Percentiles rank a stretch among this genome's conserved stretches.
Conservation (phyloP, 2,888 invertebrate species). For the Ormia ochracea region DNA sequence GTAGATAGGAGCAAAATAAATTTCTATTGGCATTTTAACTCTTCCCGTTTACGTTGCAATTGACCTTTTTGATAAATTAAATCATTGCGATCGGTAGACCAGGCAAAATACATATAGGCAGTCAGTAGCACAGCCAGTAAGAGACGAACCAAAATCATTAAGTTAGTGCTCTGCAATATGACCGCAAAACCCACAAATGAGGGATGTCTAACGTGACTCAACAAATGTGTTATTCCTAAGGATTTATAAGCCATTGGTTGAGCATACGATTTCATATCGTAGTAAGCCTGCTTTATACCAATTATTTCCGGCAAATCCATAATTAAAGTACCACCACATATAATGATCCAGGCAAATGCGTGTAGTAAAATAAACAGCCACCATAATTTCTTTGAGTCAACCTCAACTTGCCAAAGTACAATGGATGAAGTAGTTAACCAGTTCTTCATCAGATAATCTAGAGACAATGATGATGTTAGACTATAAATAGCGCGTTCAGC, state of each 20-base stretch:
- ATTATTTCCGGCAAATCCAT: constrained; percentile 81
- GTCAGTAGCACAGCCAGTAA: constrained; percentile 79
- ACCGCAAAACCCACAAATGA: constrained; percentile 80
- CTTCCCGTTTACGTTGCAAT: constrained; percentile 78
- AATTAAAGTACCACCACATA: constrained; percentile 81
- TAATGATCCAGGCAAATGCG: constrained; percentile 79
- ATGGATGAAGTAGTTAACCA: constrained; percentile 78
- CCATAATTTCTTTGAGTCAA: constrained; percentile 77
- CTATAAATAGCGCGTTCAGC: constrained; percentile 78
- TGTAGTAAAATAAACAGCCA: constrained; percentile 78
- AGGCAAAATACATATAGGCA: constrained; percentile 80
- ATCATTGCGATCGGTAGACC: constrained; percentile 80
- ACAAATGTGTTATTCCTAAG: constrained; percentile 78
- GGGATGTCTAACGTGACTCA: constrained; percentile 81
- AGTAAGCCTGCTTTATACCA: constrained; percentile 82
- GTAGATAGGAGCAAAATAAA: no score
- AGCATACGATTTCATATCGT: constrained; percentile 78
- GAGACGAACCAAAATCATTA: constrained; percentile 81
- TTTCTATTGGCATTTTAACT: constrained; percentile 70
- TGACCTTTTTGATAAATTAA: constrained; percentile 79
- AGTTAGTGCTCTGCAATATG: constrained; percentile 80
- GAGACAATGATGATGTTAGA: constrained; percentile 76
- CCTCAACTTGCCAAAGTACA: constrained; percentile 79
- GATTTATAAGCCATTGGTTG: constrained; percentile 79
- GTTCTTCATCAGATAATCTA: constrained; percentile 78